Evolutionary conservation across 2,888 invertebrate species (phyloP).

Genomic region (Rhagophthalmus giganteus): DNA sequence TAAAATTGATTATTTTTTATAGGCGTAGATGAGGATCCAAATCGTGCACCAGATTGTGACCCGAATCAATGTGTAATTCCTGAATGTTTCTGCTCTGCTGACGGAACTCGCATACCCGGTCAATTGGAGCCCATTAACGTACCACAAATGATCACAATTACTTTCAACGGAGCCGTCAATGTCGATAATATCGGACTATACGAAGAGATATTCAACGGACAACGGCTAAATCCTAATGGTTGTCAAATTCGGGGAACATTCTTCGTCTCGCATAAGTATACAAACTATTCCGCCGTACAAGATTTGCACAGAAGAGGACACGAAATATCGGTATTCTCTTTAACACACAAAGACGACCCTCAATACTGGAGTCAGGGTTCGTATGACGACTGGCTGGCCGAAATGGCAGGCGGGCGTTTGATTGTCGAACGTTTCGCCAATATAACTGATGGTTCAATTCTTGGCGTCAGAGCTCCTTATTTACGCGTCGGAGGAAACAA

Average conservation of each 20-base stretch:
- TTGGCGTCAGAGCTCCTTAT: slow-evolving; percentile 86
- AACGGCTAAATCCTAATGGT: slow-evolving; percentile 84
- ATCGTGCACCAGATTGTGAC: slow-evolving; percentile 90
- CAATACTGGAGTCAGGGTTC: slow-evolving; percentile 86
- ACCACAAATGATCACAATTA: slow-evolving; percentile 91
- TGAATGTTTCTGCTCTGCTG: slow-evolving; percentile 92
- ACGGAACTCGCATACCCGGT: slow-evolving; percentile 87
- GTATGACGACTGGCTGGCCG: slow-evolving; percentile 91
- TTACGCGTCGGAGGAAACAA: slow-evolving; percentile 90
- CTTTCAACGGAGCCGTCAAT: slow-evolving; percentile 91
- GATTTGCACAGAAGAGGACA: slow-evolving; percentile 88
- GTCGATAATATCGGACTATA: slow-evolving; percentile 91
- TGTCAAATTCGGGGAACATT: slow-evolving; percentile 87
- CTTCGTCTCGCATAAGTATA: slow-evolving; percentile 91
- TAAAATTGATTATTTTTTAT: not conserved
- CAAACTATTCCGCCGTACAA: slow-evolving; percentile 87
- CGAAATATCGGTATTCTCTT: slow-evolving; percentile 88
- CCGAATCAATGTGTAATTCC: slow-evolving; percentile 85
- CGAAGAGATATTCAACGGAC: slow-evolving; percentile 85
- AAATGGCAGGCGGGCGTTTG: slow-evolving; percentile 89
- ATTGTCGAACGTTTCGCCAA: slow-evolving; percentile 89
- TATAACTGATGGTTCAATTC: slow-evolving; percentile 88
- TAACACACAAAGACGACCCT: slow-evolving; percentile 91
- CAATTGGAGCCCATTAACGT: slow-evolving; percentile 81
- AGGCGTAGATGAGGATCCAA: slow-evolving; percentile 90